Base-by-base conservation (phyloP, 2,113 vertebrate genomes). In the Pitta sordida region DNA sequence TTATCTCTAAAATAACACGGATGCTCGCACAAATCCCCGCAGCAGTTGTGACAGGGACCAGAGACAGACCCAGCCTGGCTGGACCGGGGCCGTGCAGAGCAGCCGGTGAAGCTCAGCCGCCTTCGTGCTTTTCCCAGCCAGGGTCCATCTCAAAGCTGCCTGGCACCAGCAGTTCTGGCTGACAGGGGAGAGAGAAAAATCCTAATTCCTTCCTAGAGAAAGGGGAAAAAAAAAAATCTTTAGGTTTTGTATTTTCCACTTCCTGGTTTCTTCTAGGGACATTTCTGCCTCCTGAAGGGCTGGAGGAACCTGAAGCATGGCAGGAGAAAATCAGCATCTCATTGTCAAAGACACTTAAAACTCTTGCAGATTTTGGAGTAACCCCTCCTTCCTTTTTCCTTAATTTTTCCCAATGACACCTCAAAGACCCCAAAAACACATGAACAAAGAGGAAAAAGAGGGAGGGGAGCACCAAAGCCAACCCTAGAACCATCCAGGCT, bases 1-100 rank as follows among this genome's bases (percentile, higher is more conserved):
- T 96, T 96, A 96, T 93, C 94, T 93, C 92, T 93, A 90, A 88
- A 96, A 96, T 95, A 96, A 96, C 95, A 95, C 39, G 88, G 92
- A 75, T 55, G 83, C 92, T 88, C 94, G 11, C 94, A 43, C 94
- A 67, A 60, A 84, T 94, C 95, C 91, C 88, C 2, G 19, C 91
- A 63, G 92, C 88, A 39, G 30, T 75, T 48, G 77, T 78, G 91
- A 86, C 91, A 82, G 86, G 91, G 92, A 86, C 71, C 74, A 69
- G 88, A 58, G 74, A 29, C 83, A 88, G 86, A 19, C 34, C 86
- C 83, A 46, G 86, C 34, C 86, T 3, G 75, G 91, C 88, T 85
- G 82, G 75, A 71, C 69, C 3, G 1, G 18, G 70, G 70, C 64
- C 0, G n/a, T 0, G 34, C 53, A 13, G 23, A 51, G 53, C 52